A percentile compares a stretch with the other conserved stretches of the same genome.
Evolutionary conservation across 2,888 invertebrate species (phyloP).

Genomic region (Spodoptera picta): DNA sequence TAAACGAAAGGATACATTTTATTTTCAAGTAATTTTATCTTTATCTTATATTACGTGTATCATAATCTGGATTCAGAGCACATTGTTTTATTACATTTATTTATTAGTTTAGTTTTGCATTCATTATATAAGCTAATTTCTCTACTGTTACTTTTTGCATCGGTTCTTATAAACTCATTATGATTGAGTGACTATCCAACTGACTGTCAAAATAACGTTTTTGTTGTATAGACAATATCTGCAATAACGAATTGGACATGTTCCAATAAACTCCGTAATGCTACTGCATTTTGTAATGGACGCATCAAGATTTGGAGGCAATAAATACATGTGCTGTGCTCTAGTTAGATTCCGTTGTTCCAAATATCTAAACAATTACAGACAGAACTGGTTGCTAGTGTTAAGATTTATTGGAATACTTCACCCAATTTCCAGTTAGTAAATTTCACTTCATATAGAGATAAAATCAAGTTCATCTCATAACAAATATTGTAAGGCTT

Average conservation of each 20-base stretch:
- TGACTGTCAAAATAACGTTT: constrained; percentile 26
- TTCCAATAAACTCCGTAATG: constrained; percentile 63
- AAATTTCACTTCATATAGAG: constrained; percentile 29
- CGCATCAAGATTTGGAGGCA: constrained; percentile 62
- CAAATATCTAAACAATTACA: constrained; percentile 48
- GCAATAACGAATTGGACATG: constrained; percentile 57
- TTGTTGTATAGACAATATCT: constrained; percentile 24
- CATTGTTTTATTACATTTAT: background rate
- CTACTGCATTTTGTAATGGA: constrained; percentile 60
- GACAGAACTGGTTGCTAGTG: constrained; percentile 41
- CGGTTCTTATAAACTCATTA: constrained; percentile 23
- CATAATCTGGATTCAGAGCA: constrained; percentile 9
- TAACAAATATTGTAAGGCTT: constrained; percentile 14
- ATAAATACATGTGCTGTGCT: constrained; percentile 61
- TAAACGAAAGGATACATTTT: constrained; percentile 13
- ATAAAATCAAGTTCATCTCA: constrained; percentile 19
- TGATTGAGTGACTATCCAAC: constrained; percentile 33
- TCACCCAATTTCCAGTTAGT: constrained; percentile 43
- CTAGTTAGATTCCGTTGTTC: constrained; percentile 49
- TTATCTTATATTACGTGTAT: background rate
- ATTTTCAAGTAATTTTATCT: too few species aligned
- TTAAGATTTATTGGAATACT: constrained; percentile 44
- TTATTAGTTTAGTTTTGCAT: too few species aligned
- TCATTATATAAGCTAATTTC: too few species aligned
- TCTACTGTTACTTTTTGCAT: constrained; percentile 18